Evolutionary conservation across 2,113 vertebrate species (phyloP).

Genomic region (Alethe diademata): DNA sequence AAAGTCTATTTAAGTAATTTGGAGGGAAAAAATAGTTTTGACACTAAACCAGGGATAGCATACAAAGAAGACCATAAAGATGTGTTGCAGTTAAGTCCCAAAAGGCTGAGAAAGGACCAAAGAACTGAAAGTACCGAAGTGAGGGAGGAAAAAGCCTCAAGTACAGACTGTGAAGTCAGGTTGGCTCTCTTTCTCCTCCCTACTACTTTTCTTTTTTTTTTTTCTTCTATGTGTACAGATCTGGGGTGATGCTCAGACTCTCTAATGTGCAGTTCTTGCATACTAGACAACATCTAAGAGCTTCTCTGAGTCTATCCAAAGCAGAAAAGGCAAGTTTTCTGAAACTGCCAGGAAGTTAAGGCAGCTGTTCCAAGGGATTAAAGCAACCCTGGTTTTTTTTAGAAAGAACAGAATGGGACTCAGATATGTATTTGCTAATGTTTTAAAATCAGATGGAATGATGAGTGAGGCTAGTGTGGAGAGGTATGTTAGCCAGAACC

Average conservation of each 20-base stretch:
- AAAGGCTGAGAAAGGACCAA: neutral
- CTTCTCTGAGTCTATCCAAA: neutral
- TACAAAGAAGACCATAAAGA: neutral
- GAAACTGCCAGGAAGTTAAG: neutral
- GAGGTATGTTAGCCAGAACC: neutral
- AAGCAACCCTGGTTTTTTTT: neutral
- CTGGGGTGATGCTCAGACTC: neutral
- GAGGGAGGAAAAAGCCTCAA: neutral
- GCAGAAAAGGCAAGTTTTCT: neutral
- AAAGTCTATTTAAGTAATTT: conserved; percentile 54
- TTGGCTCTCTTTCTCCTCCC: neutral
- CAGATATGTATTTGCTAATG: neutral
- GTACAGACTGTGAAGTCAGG: neutral
- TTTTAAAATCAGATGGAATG: neutral
- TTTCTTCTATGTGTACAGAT: neutral
- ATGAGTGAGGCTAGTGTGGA: neutral
- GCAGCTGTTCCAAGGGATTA: neutral
- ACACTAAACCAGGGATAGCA: neutral
- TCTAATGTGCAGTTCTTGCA: neutral
- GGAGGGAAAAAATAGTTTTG: neutral
- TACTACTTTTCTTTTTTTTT: neutral
- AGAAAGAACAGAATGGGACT: neutral
- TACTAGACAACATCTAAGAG: neutral
- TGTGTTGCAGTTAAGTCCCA: neutral
- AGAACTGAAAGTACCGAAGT: neutral